Evolutionary conservation across 2,797 vertebrate species (phyloP).

Genomic region (Gorsachius magnificus): DNA sequence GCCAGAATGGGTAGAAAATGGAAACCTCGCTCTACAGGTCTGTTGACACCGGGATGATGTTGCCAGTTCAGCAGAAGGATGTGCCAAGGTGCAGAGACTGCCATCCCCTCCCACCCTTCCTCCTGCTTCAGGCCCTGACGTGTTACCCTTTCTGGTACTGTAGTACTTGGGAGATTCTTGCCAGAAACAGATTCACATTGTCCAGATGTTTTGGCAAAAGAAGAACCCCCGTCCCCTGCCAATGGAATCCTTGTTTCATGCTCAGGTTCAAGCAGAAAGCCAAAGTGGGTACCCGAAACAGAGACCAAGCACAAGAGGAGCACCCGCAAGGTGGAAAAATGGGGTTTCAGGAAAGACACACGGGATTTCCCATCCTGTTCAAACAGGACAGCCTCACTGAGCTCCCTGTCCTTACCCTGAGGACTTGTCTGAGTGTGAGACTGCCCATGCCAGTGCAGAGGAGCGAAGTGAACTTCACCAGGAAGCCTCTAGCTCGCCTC

Average conservation of each 20-base stretch:
- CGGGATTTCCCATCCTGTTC: background rate
- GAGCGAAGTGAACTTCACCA: background rate
- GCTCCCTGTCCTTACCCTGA: background rate
- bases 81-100: background rate
- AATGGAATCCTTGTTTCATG: background rate
- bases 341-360: background rate
- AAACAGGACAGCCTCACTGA: background rate
- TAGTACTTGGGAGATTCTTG: background rate
- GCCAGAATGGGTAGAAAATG: background rate
- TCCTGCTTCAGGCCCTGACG: rapidly evolving
- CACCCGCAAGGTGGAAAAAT: rapidly evolving
- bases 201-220: background rate
- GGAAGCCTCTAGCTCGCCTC: background rate
- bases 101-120: background rate
- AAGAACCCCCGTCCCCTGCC: background rate
- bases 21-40: background rate
- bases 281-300: background rate
- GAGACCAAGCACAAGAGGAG: background rate
- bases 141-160: background rate
- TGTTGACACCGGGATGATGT: background rate
- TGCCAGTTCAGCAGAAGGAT: background rate
- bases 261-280: background rate
- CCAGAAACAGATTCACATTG: background rate
- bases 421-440: background rate
- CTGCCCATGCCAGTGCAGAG: background rate